Base-by-base conservation (phyloP, 2,797 vertebrate species). In the Otolemur crassicaudatus region DNA sequence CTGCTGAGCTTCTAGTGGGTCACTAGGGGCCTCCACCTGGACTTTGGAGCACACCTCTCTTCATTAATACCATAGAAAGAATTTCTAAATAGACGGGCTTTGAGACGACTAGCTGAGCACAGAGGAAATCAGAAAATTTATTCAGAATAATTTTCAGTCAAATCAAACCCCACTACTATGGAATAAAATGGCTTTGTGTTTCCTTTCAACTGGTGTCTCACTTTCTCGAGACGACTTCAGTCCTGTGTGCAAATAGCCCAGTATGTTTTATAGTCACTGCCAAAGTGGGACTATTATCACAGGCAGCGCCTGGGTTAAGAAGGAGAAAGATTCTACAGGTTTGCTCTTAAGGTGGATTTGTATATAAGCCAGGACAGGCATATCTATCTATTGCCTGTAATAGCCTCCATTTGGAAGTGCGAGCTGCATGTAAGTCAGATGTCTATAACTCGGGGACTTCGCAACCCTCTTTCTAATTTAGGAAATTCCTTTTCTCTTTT, bases 261-360 rank as follows among this genome's bases (percentile, higher is more conserved):
- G 27, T 4, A 2, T 5, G 7, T 0, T 40, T 5, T 12, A 19
- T 1, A 34, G n/a, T 7, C 12, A 23, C 40, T 63, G 9, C 37
- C 40, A 19, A 34, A 49, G 14, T 40, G 49, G 16, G 37, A n/a
- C 25, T 29, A 61, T 46, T 73, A 13, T 46, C 11, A n/a, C 14
- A 53, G 49, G 49, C 14, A 1, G 49, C 16, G 14, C 49, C 49
- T 16, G 49, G 49, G 49, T 53, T 53, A 53, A 53, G 49, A 53
- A 53, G 49, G 49, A 49, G 13, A 53, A 16, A 53, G 49, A 53
- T 53, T 53, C 49, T 16, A 53, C 16, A 53, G 14, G 49, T 53
- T 53, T 53, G 49, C 16, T 53, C 49, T 16, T 53, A 16, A 53
- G 49, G 14, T 53, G 49, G 16, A 16, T 53, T 53, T 53, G 14